These are phyloP conservation scores for Archips crataeganus DNA, from an alignment of 2,888 invertebrate genomes.

Conservation along the genomic window DNA sequence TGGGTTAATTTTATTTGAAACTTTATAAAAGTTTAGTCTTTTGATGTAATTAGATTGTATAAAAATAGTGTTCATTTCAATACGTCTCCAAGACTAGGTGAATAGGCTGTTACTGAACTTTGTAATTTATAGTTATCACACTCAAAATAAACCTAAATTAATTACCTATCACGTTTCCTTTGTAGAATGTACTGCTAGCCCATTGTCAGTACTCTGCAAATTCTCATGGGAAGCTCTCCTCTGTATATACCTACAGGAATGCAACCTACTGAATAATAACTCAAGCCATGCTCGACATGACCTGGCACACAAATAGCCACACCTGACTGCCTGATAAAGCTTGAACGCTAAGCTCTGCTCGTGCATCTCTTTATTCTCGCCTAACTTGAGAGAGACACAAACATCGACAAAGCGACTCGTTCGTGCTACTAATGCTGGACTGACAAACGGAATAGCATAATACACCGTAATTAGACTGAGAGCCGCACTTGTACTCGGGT, in stretches of 20 bases:
- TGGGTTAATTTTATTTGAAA: neutral
- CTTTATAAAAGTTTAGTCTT: neutral
- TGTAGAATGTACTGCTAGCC: no score
- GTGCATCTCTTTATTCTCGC: neutral
- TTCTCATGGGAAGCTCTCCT: neutral
- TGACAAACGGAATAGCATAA: slow-evolving; percentile 5
- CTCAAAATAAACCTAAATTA: no score
- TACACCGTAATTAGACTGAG: neutral
- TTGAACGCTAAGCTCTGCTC: neutral
- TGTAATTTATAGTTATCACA: no score
- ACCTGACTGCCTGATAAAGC: neutral
- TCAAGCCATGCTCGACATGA: neutral
- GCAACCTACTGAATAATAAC: neutral
- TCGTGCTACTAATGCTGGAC: neutral
- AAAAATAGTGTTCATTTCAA: no score
- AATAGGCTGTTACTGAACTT: no score
- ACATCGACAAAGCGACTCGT: neutral
- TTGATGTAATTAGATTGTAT: neutral
- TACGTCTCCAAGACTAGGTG: no score
- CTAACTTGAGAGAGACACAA: neutral
- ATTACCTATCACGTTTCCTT: no score
- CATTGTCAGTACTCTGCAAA: neutral
- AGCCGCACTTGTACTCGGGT: neutral
- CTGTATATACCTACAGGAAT: neutral
- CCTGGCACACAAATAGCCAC: neutral